Evolutionary conservation across 2,888 invertebrate genomes (phyloP), one percentile per base, ranked within the genome.

Genomic region (Diaperis boleti): DNA sequence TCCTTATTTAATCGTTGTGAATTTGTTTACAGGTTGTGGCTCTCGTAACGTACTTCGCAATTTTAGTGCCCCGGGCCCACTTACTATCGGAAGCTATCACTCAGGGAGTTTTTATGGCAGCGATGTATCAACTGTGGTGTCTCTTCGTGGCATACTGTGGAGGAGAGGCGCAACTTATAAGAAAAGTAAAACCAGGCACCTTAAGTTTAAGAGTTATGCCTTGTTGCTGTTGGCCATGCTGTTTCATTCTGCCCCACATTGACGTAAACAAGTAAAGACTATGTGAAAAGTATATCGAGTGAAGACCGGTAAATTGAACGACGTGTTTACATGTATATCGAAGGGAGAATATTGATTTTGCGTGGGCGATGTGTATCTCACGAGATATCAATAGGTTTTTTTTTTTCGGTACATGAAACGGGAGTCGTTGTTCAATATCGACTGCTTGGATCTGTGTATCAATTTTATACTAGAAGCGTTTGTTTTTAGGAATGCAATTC

Each of bases 191-290:
- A 72, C 86, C 87, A 1, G 83, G 85, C 65, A 80, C 83, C 4
- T 78, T 91, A 72, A 86, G 86, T 76, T 84, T 88, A 8, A 82
- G 85, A 73, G 88, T 88, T 4, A 84, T 86, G 17, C 91, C 91
- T 1, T 90, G 90, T 76, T 91, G 91, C 77, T 91, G 91, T 74
- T 90, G 88, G 88, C 90, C 90, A 0, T 89, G 88, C 72, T 89
- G 88, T 70, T 79, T 75, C 42, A 82, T 82, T 68, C 76, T 91
- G 59, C 90, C 90, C 0, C 80, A 82, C 31, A 83, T 86, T 0
- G 81, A 82, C 56, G 80, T 88, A 14, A 82, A 83, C 63, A 86
- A 85, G 88, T 89, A 80, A 68, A 77, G 22, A 33, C 26, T 26
- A 2, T 26, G 6, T 8, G n/a, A 26, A 35, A 18, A 22, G 14